Evolutionary conservation across 2,888 invertebrate species (phyloP).

Genomic region (Suillia variegata): DNA sequence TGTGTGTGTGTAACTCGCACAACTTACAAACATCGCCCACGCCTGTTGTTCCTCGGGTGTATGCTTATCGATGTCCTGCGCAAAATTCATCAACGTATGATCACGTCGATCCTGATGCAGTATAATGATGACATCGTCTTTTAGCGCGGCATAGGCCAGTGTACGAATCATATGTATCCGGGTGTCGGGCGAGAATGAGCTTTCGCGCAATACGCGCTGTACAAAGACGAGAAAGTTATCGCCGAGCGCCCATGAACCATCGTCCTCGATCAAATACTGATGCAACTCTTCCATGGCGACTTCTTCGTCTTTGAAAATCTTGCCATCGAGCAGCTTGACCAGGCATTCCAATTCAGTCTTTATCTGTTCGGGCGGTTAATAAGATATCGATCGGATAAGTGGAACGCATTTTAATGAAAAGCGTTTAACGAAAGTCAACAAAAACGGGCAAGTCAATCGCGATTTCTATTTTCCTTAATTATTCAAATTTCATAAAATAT

Average conservation of each 20-base stretch:
- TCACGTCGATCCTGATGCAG: constrained; percentile 89
- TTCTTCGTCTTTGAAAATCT: constrained; percentile 76
- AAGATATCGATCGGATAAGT: constrained; percentile 20
- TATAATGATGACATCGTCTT: constrained; percentile 87
- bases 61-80: constrained; percentile 77
- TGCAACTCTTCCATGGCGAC: constrained; percentile 78
- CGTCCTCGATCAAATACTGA: constrained; percentile 86
- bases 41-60: constrained; percentile 78
- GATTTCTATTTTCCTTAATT: too few species aligned
- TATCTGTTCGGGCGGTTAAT: too few species aligned
- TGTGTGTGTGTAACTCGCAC: too few species aligned
- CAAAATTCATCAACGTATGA: constrained; percentile 87
- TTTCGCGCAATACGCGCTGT: constrained; percentile 69
- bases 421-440: too few species aligned
- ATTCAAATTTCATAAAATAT: too few species aligned
- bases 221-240: constrained; percentile 85
- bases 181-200: constrained; percentile 65
- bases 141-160: constrained; percentile 77
- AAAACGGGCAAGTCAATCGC: too few species aligned
- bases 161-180: constrained; percentile 74
- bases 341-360: constrained; percentile 77
- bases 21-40: constrained; percentile 77
- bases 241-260: constrained; percentile 91
- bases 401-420: too few species aligned
- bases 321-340: constrained; percentile 71